phyloP scores from a whole-genome alignment of 2,797 vertebrate species.

The Carduelis carduelis region DNA sequence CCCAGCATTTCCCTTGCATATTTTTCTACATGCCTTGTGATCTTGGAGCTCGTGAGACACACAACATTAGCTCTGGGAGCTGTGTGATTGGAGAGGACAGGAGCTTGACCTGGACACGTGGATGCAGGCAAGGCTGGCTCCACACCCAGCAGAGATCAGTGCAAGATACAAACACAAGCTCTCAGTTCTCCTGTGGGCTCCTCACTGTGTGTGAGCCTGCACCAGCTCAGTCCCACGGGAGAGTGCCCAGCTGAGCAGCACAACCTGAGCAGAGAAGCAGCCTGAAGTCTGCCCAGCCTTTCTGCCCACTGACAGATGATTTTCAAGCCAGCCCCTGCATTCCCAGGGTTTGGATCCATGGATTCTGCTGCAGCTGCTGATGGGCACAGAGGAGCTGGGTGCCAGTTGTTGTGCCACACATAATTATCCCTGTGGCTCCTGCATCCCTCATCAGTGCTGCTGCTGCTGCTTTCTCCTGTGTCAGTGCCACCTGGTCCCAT shows the following conservation, averaged over 20 bases:
- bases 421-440: not conserved
- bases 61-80: not conserved
- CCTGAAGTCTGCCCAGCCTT: not conserved
- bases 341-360: not conserved
- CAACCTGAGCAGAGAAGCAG: not conserved
- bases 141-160: not conserved
- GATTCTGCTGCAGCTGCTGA: not conserved
- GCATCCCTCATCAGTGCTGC: not conserved
- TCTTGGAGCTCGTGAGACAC: not conserved
- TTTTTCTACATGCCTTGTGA: not conserved
- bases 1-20: not conserved
- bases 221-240: not conserved
- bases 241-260: not conserved
- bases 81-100: not conserved
- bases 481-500: not conserved
- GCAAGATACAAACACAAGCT: not conserved
- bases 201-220: not conserved
- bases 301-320: not conserved
- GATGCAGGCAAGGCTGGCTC: not conserved
- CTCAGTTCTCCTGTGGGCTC: too few species aligned
- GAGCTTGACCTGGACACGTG: not conserved
- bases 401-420: not conserved
- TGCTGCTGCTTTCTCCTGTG: not conserved
- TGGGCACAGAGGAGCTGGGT: not conserved
- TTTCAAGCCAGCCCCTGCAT: not conserved